These are phyloP conservation scores for Chaetodon trifasciatus DNA, from an alignment of 2,797 vertebrate species.

Conservation along the genomic window DNA sequence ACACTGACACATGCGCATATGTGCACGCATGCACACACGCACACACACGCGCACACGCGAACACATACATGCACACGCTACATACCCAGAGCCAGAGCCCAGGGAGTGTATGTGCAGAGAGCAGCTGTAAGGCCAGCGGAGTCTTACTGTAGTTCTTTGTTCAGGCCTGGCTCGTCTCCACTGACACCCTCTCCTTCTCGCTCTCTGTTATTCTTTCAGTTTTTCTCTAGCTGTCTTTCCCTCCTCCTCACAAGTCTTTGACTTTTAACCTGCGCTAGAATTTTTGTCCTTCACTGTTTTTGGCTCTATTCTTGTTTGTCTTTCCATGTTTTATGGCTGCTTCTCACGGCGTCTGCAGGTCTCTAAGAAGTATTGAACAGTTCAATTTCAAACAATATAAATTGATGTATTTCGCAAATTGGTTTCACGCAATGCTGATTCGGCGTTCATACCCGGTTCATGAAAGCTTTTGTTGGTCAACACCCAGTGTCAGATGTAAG, in stretches of 20 bases:
- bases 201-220: conserved; percentile 42
- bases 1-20: conserved; percentile 40
- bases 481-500: background rate
- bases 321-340: background rate
- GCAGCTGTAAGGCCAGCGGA: conserved; percentile 80
- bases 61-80: conserved; percentile 13
- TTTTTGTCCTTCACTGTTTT: conserved; percentile 12
- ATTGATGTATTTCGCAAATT: background rate
- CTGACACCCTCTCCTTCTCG: conserved; percentile 40
- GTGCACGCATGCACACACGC: conserved; percentile 11
- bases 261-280: conserved; percentile 20
- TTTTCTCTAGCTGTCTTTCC: conserved; percentile 9
- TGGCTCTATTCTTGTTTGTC: background rate
- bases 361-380: background rate
- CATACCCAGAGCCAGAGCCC: conserved; percentile 56
- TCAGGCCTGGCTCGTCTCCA: conserved; percentile 74
- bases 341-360: background rate
- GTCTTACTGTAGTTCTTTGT: conserved; percentile 85
- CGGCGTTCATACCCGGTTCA: background rate
- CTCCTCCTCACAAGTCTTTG: conserved; percentile 10
- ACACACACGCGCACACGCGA: background rate
- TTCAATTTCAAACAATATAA: background rate
- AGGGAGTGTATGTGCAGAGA: conserved; percentile 71
- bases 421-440: background rate
- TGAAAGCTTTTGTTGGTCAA: conserved; percentile 2